Base-by-base conservation (phyloP, 2,888 invertebrate genomes). In the Erynnis tages region DNA sequence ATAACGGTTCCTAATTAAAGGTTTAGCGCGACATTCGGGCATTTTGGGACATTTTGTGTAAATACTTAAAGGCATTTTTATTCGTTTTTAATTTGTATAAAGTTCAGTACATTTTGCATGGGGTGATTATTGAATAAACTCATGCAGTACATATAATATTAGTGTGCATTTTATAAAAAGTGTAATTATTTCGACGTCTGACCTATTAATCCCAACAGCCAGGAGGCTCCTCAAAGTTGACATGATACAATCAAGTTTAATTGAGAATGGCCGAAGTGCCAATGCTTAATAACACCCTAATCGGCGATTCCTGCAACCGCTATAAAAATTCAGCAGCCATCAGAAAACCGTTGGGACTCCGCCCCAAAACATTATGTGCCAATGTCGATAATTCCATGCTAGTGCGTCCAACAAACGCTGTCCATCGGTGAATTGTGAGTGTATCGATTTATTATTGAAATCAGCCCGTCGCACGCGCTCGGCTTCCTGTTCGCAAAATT, bases 401-500 rank as follows among this genome's bases (percentile, higher is more conserved):
- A 80, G 83, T 69, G 68, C 61, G 60, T 56, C 66, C 61, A 63
- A 67, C 81, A 77, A 78, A 80, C 76, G 74, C 71, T 74, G 75
- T 72, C 73, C 70, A 63, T 63, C 65, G 64, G 67, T 79, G 75
- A 77, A 73, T 79, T 79, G 79, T 75, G 76, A 71, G 55, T 64
- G 68, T 77, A 78, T 81, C 85, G 82, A 87, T 88, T 87, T 88
- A 85, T 86, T 87, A 87, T 86, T 85, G 77, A 86, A 87, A 85
- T 83, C 79, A 80, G 76, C 68, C 76, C 72, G 78, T 76, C 80
- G 77, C 82, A 75, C 76, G 74, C 71, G 78, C 71, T 62, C 56
- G 66, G 74, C 80, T 83, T 80, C 79, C 82, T 81, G 85, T 72
- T 77, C 69, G 56, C 68, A 64, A 86, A 87, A 87, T 87, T 86